Percentiles rank a stretch among this genome's conserved stretches.
Evolutionary conservation across 92 coral and sea anemone species (phyloP).

Genomic region (Heteractis magnifica): DNA sequence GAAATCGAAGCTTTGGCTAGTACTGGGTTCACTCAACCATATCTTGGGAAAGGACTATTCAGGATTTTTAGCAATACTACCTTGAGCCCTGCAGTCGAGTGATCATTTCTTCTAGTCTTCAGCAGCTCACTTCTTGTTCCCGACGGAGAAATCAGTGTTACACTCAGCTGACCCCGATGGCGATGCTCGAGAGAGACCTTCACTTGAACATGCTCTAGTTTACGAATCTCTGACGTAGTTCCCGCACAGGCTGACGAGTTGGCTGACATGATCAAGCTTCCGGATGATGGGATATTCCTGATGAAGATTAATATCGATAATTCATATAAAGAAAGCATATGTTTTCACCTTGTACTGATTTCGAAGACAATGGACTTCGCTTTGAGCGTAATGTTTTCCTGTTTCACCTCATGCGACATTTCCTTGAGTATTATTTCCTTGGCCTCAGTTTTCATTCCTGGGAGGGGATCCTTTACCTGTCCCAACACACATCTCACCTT

Average conservation of each 20-base stretch:
- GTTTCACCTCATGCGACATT: too few species aligned
- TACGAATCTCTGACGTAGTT: conserved; percentile 56
- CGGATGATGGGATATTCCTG: conserved; percentile 77
- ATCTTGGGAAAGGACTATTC: too few species aligned
- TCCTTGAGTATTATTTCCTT: too few species aligned
- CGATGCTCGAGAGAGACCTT: conserved; percentile 71
- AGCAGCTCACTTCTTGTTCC: conserved; percentile 80
- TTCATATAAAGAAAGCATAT: not conserved
- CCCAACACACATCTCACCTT: conserved; percentile 40
- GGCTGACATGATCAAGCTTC: conserved; percentile 72
- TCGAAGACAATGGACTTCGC: too few species aligned
- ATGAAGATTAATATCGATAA: not conserved
- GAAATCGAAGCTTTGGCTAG: too few species aligned
- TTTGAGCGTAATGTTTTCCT: too few species aligned
- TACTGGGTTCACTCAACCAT: too few species aligned
- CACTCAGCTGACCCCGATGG: conserved; percentile 74
- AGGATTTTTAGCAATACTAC: conserved; percentile 2
- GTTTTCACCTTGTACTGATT: too few species aligned
- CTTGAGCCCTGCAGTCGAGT: conserved; percentile 75
- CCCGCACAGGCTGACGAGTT: conserved; percentile 72
- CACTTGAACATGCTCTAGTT: conserved; percentile 82
- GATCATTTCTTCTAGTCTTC: conserved; percentile 84
- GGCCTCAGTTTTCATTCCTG: too few species aligned
- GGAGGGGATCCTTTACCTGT: too few species aligned
- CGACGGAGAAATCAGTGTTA: conserved; percentile 80